Evolutionary conservation across 2,888 invertebrate species (phyloP).

Genomic region (Anarsia innoxiella): DNA sequence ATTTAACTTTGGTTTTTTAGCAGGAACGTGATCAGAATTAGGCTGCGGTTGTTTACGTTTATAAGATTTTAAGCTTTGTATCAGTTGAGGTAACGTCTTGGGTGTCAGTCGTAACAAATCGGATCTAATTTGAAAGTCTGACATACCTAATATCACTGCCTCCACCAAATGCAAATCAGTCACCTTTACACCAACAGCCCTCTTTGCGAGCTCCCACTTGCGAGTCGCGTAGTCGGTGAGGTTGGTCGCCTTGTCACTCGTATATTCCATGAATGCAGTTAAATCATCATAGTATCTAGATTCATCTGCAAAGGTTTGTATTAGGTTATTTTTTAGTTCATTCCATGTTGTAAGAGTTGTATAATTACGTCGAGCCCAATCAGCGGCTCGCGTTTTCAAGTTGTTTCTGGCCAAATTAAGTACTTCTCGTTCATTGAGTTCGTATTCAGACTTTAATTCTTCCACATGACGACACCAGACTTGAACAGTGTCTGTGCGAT

Average conservation of each 20-base stretch:
- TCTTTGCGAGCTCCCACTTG: slow-evolving; percentile 16
- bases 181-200: slow-evolving; percentile 14
- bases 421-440: slow-evolving; percentile 10
- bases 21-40: slow-evolving; percentile 9
- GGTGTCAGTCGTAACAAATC: slow-evolving; percentile 16
- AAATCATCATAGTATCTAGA: slow-evolving; percentile 16
- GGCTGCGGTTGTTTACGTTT: slow-evolving; percentile 11
- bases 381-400: slow-evolving; percentile 15
- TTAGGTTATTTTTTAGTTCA: slow-evolving; percentile 14
- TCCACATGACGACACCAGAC: slow-evolving; percentile 15
- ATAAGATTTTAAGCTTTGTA: slow-evolving; percentile 13
- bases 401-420: slow-evolving; percentile 13
- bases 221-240: slow-evolving; percentile 15
- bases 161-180: slow-evolving; percentile 15
- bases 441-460: slow-evolving; percentile 9
- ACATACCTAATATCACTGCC: slow-evolving; percentile 16
- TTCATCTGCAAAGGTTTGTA: slow-evolving; percentile 18
- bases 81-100: slow-evolving; percentile 12
- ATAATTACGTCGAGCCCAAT: slow-evolving; percentile 17
- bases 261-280: slow-evolving; percentile 15
- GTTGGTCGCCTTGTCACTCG: slow-evolving; percentile 15
- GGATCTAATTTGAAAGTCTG: slow-evolving; percentile 16
- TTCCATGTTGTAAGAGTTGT: slow-evolving; percentile 14
- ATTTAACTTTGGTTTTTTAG: slow-evolving; percentile 10
- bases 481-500: slow-evolving; percentile 14